These are phyloP conservation scores for Syngnathus rostellatus DNA, from an alignment of 2,797 vertebrate species.

Conservation along the genomic window DNA sequence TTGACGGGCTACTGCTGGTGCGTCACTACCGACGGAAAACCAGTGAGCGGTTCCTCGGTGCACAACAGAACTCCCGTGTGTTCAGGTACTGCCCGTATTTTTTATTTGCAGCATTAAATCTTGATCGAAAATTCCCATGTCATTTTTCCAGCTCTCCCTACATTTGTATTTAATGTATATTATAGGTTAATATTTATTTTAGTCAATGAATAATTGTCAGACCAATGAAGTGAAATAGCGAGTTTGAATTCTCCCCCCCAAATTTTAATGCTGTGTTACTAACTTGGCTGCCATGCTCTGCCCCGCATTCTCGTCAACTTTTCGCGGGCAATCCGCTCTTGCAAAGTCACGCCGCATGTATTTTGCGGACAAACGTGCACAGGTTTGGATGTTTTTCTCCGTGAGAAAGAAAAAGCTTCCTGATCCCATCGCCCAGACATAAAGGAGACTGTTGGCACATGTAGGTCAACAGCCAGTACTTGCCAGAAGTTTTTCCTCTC, in stretches of 20 bases:
- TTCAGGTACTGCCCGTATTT: constrained; percentile 81
- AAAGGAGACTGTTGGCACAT: not conserved
- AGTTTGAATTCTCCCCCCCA: not conserved
- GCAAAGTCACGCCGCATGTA: not conserved
- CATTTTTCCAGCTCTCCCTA: too few species aligned
- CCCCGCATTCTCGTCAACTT: not conserved
- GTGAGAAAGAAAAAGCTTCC: too few species aligned
- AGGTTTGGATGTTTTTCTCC: too few species aligned
- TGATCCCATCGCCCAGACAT: not conserved
- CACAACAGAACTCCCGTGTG: constrained; percentile 98
- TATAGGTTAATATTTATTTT: too few species aligned
- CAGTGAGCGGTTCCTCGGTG: constrained; percentile 95
- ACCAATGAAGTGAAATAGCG: too few species aligned
- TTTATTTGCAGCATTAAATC: too few species aligned
- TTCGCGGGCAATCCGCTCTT: not conserved
- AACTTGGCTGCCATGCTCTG: not conserved
- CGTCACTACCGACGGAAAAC: constrained; percentile 91
- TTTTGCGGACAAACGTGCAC: not conserved
- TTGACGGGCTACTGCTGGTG: constrained; percentile 99
- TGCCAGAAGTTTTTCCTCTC: too few species aligned
- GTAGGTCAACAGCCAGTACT: too few species aligned
- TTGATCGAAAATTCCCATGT: too few species aligned
- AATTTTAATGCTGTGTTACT: not conserved
- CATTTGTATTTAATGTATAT: too few species aligned
- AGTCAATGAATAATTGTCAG: too few species aligned